These are phyloP conservation scores for Abramis brama DNA, from an alignment of 2,113 vertebrate species.

Conservation along the genomic window DNA sequence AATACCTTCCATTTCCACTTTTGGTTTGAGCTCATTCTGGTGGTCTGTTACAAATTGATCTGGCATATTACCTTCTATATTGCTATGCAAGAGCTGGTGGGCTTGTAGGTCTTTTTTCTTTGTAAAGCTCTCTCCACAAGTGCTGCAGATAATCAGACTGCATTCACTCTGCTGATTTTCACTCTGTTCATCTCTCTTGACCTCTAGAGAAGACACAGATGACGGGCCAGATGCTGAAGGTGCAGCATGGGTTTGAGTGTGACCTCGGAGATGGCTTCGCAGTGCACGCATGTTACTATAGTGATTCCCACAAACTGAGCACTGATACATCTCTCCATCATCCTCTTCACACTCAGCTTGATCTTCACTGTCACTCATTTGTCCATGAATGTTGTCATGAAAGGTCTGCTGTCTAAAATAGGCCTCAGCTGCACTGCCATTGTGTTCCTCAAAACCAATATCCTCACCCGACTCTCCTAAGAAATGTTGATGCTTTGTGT, in stretches of 20 bases:
- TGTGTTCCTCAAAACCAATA: conserved; percentile 62
- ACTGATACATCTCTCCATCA: conserved; percentile 80
- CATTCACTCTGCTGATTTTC: conserved; percentile 66
- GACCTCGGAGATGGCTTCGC: conserved; percentile 83
- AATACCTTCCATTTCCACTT: conserved; percentile 70
- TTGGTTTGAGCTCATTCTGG: conserved; percentile 37
- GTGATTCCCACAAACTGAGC: conserved; percentile 77
- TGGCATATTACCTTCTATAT: conserved; percentile 37
- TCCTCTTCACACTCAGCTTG: conserved; percentile 58
- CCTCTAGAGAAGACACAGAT: conserved; percentile 69
- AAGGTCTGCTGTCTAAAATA: conserved; percentile 60
- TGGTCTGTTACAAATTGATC: conserved; percentile 30
- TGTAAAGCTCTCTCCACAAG: conserved; percentile 75
- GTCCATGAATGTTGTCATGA: conserved; percentile 53
- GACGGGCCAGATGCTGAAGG: conserved; percentile 67
- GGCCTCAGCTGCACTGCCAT: conserved; percentile 52
- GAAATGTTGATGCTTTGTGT: conserved; percentile 51
- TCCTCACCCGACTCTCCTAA: conserved; percentile 56
- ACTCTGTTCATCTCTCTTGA: conserved; percentile 65
- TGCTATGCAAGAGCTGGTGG: conserved; percentile 71
- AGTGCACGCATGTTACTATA: conserved; percentile 82
- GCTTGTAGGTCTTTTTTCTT: conserved; percentile 68
- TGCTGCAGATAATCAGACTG: conserved; percentile 76
- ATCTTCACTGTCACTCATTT: conserved; percentile 54
- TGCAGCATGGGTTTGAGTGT: conserved; percentile 70